phyloP scores from a whole-genome alignment of 2,797 vertebrate species.

The Melanotaenia nigrans region DNA sequence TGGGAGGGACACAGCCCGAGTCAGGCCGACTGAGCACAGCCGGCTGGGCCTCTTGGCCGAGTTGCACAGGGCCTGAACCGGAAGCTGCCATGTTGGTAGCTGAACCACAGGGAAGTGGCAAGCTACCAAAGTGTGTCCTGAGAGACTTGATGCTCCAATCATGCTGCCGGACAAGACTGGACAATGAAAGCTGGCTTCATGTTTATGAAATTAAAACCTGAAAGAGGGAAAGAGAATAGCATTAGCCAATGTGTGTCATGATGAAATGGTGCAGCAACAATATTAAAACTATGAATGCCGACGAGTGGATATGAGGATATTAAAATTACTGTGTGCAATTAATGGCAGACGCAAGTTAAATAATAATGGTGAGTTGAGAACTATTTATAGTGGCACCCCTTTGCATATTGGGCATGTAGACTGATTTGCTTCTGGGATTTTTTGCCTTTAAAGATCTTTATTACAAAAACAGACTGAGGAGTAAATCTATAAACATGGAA shows the following conservation, averaged over 20 bases:
- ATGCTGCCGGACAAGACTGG: constrained; percentile 74
- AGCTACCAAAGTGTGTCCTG: constrained; percentile 91
- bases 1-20: constrained; percentile 82
- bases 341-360: background rate
- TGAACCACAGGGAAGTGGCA: constrained; percentile 91
- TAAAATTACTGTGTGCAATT: background rate
- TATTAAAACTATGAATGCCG: background rate
- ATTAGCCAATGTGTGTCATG: background rate
- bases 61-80: constrained; percentile 84
- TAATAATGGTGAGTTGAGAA: background rate
- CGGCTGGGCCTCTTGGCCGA: constrained; percentile 81
- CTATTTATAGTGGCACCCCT: background rate
- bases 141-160: constrained; percentile 90
- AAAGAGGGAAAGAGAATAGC: constrained; percentile 12
- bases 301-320: background rate
- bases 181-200: constrained; percentile 36
- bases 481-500: constrained; percentile 12
- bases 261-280: background rate
- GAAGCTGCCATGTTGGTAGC: constrained; percentile 86
- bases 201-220: constrained; percentile 32
- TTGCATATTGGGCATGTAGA: background rate
- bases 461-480: constrained; percentile 6
- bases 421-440: background rate
- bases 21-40: constrained; percentile 84
- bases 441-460: constrained; percentile 5